Conservation (phyloP, 1,140 invertebrate species). For the Sarcophaga bullata region DNA sequence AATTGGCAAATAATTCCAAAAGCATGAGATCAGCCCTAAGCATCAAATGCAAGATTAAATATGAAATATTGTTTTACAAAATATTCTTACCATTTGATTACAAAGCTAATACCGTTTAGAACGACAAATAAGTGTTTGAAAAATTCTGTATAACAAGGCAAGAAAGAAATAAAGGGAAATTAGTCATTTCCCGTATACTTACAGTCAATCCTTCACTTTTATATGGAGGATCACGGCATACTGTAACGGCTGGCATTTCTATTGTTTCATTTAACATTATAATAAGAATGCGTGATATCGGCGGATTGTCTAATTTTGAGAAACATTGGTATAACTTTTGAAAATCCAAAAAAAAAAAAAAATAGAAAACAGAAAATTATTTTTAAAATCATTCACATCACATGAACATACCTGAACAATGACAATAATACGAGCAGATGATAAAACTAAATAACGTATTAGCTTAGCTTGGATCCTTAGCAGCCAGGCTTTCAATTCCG, state of each 20-base stretch:
- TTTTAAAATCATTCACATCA: neutral
- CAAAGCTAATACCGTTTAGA: neutral
- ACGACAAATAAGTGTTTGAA: neutral
- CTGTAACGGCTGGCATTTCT: slow-evolving; percentile 72
- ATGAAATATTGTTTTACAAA: too few relatives aligned
- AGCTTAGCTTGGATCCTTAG: slow-evolving; percentile 60
- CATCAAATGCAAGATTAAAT: too few relatives aligned
- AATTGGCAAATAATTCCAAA: too few relatives aligned
- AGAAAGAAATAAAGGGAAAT: neutral
- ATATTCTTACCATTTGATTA: slow-evolving; percentile 37
- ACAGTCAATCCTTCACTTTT: slow-evolving; percentile 69
- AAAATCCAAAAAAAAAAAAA: too few relatives aligned
- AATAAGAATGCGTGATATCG: slow-evolving; percentile 72
- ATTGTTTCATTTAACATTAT: slow-evolving; percentile 72
- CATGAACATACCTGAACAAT: slow-evolving; percentile 52
- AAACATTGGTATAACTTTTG: slow-evolving; percentile 69
- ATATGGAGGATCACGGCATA: slow-evolving; percentile 72
- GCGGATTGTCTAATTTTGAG: slow-evolving; percentile 69
- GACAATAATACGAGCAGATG: slow-evolving; percentile 59
- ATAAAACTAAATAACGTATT: slow-evolving; percentile 62
- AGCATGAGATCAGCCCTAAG: too few relatives aligned
- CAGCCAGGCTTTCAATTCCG: slow-evolving; percentile 56
- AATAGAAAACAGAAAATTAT: neutral
- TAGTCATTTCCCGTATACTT: slow-evolving; percentile 45
- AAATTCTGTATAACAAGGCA: neutral